These are phyloP conservation scores for Lottia gigantea DNA, from an alignment of 2,888 invertebrate species.

Conservation along the genomic window DNA sequence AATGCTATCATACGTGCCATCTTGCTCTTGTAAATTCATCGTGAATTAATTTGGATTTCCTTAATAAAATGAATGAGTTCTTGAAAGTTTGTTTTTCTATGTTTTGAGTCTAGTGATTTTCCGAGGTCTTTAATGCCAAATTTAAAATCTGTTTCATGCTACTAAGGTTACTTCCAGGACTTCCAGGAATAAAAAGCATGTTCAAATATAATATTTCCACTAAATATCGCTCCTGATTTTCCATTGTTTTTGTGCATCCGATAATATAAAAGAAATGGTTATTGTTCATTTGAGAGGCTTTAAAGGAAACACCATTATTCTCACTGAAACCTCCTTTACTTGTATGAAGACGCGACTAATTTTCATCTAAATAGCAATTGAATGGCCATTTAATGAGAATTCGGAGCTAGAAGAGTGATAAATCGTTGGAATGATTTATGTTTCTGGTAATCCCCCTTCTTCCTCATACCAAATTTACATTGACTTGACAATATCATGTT, in stretches of 20 bases:
- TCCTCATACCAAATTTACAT: slow-evolving; percentile 32
- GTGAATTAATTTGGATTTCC: slow-evolving; percentile 24
- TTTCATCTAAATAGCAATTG: slow-evolving; percentile 39
- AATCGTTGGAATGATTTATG: slow-evolving; percentile 41
- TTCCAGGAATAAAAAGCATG: not conserved
- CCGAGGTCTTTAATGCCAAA: not conserved
- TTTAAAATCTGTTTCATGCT: slow-evolving; percentile 1
- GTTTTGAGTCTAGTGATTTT: slow-evolving; percentile 14
- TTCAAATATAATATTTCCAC: slow-evolving; percentile 14
- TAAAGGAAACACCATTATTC: slow-evolving; percentile 17
- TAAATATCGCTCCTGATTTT: not conserved
- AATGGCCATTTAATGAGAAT: slow-evolving; percentile 39
- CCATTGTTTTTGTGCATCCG: not conserved
- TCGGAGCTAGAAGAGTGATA: slow-evolving; percentile 31
- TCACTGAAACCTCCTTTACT: slow-evolving; percentile 22
- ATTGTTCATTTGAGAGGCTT: slow-evolving; percentile 22
- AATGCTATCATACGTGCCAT: slow-evolving; percentile 18
- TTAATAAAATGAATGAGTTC: slow-evolving; percentile 24
- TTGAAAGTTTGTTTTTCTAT: slow-evolving; percentile 20
- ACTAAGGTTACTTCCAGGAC: not conserved
- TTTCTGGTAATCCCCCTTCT: slow-evolving; percentile 29
- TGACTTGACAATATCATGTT: not conserved
- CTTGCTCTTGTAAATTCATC: slow-evolving; percentile 20
- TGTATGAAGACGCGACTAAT: slow-evolving; percentile 32
- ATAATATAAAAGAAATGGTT: slow-evolving; percentile 3